phyloP scores from a whole-genome alignment of 2,113 vertebrate species.

The Aptenodytes patagonicus region DNA sequence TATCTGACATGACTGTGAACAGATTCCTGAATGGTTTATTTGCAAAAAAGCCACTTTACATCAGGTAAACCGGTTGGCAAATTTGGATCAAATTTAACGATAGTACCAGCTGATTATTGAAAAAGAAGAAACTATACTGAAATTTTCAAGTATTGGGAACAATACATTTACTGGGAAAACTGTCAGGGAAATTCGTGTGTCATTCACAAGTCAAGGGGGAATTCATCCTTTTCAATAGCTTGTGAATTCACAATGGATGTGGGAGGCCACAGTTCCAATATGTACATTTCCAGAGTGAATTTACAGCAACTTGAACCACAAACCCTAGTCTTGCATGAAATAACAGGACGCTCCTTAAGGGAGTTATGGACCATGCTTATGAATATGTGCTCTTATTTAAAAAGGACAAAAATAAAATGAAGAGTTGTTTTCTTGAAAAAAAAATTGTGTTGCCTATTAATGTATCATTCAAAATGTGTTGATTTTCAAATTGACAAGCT shows the following conservation, averaged over 20 bases:
- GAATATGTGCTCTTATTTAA: not conserved
- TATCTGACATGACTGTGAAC: not conserved
- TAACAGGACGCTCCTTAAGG: rapidly evolving
- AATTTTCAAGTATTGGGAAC: not conserved
- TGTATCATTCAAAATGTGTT: not conserved
- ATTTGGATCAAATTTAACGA: not conserved
- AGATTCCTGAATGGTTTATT: not conserved
- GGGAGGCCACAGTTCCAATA: not conserved
- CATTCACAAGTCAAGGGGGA: not conserved
- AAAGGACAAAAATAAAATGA: not conserved
- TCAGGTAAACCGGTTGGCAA: not conserved
- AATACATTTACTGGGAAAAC: not conserved
- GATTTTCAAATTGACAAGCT: not conserved
- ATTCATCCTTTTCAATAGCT: not conserved
- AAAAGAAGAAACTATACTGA: not conserved
- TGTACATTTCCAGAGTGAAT: not conserved
- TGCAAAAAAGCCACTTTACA: not conserved
- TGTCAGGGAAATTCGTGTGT: not conserved
- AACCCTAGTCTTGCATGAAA: not conserved
- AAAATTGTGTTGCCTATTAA: not conserved
- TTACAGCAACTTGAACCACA: not conserved
- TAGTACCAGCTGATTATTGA: rapidly evolving
- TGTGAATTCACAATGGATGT: not conserved
- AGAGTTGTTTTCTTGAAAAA: not conserved
- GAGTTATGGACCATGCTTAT: not conserved